Percentiles rank a stretch among this genome's conserved stretches.
phyloP scores from a whole-genome alignment of 1,140 invertebrate genomes.

The Caenorhabditis briggsae region DNA sequence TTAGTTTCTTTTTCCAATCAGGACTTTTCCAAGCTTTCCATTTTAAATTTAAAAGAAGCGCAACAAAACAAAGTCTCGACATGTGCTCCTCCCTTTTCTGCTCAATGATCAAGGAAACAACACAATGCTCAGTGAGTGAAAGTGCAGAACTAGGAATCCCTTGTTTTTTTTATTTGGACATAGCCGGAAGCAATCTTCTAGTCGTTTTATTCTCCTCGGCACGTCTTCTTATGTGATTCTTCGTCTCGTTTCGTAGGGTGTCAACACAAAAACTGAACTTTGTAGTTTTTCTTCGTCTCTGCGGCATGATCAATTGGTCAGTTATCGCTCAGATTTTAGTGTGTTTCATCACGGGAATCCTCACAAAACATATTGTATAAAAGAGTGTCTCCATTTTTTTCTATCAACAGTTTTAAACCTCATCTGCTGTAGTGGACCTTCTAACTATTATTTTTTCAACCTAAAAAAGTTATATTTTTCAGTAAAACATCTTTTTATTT shows the following conservation, averaged over 20 bases:
- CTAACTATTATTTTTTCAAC: not conserved
- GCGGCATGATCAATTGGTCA: not conserved
- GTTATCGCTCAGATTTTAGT: not conserved
- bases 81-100: not conserved
- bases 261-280: not conserved
- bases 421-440: too few species aligned
- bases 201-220: not conserved
- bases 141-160: not conserved
- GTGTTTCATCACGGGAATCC: not conserved
- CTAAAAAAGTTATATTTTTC: too few species aligned
- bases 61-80: not conserved
- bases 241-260: not conserved
- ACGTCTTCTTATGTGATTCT: slow-evolving; percentile 27
- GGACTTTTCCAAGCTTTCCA: too few species aligned
- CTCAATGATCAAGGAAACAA: not conserved
- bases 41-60: too few species aligned
- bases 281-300: not conserved
- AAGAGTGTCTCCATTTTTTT: too few species aligned
- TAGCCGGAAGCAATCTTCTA: slow-evolving; percentile 16
- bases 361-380: not conserved
- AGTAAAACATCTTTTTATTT: too few species aligned
- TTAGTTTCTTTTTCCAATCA: too few species aligned
- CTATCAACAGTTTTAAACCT: too few species aligned
- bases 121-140: not conserved
- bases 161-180: not conserved